A percentile compares a stretch with the other conserved stretches of the same genome.
Evolutionary conservation across 2,888 invertebrate species (phyloP).

Genomic region (Anorthoa munda): DNA sequence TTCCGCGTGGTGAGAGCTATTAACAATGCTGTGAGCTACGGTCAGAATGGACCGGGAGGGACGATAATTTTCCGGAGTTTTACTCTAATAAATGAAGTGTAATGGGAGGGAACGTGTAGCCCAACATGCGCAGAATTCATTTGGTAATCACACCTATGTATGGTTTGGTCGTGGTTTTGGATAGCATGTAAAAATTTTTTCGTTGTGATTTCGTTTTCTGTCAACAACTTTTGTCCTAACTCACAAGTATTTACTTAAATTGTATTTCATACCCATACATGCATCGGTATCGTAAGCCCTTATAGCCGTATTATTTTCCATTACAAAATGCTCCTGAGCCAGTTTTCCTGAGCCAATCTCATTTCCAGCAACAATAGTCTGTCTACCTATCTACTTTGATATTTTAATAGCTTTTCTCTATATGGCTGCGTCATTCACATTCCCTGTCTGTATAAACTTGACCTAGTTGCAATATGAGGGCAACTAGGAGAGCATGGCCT

Average conservation of each 20-base stretch:
- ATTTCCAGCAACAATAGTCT: slow-evolving; percentile 1
- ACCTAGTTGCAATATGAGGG: slow-evolving; percentile 71
- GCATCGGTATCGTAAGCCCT: not conserved
- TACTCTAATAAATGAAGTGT: slow-evolving; percentile 66
- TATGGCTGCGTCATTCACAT: slow-evolving; percentile 43
- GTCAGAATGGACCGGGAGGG: slow-evolving; percentile 69
- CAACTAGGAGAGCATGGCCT: slow-evolving; percentile 72
- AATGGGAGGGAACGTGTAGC: slow-evolving; percentile 54
- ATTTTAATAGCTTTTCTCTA: slow-evolving; percentile 18
- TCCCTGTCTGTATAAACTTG: slow-evolving; percentile 74
- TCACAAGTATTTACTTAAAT: not conserved
- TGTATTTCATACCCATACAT: not conserved
- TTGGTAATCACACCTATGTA: too few species aligned
- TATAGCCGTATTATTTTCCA: not conserved
- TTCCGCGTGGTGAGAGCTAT: slow-evolving; percentile 74
- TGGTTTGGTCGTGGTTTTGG: too few species aligned
- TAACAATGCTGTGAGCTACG: slow-evolving; percentile 71
- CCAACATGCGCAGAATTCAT: slow-evolving; percentile 26
- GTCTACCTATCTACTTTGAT: slow-evolving; percentile 2
- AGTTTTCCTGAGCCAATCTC: not conserved
- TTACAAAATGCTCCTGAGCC: not conserved
- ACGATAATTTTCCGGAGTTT: slow-evolving; percentile 73
- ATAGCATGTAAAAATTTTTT: not conserved
- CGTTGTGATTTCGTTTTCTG: not conserved
- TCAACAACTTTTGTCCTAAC: not conserved